Evolutionary conservation across 2,888 invertebrate genomes (phyloP).

Genomic region (Troilus luridus): DNA sequence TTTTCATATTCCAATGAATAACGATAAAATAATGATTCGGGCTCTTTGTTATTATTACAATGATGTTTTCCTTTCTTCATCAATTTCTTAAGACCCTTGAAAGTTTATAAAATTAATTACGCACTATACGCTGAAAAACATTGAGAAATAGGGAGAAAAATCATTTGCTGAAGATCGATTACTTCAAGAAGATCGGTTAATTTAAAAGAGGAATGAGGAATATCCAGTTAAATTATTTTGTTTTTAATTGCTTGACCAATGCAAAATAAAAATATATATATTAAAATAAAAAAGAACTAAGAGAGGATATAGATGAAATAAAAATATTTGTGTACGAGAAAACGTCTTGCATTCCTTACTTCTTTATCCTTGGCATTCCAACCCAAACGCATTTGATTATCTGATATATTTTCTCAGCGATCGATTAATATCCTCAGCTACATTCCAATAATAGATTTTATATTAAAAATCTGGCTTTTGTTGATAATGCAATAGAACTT

Average conservation of each 20-base stretch:
- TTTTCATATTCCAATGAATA: no score
- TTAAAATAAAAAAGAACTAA: background rate
- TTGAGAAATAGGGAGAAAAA: no score
- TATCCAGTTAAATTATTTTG: background rate
- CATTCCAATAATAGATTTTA: background rate
- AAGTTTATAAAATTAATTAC: no score
- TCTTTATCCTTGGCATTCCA: background rate
- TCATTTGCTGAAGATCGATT: background rate
- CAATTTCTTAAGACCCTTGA: no score
- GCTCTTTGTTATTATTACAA: no score
- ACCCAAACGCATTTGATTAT: background rate
- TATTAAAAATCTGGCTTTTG: background rate
- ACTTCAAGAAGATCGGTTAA: background rate
- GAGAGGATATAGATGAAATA: background rate
- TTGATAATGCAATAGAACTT: background rate
- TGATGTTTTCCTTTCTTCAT: no score
- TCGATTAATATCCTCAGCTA: no score
- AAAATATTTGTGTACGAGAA: background rate
- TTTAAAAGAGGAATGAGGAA: background rate
- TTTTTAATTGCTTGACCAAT: background rate
- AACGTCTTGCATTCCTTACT: background rate
- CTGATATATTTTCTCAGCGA: background rate
- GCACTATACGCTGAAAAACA: no score
- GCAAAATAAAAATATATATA: background rate
- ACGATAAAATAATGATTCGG: no score